A percentile compares a stretch with the other conserved stretches of the same genome.
phyloP scores from a whole-genome alignment of 2,888 invertebrate genomes.

The Eupithecia subfuscata region DNA sequence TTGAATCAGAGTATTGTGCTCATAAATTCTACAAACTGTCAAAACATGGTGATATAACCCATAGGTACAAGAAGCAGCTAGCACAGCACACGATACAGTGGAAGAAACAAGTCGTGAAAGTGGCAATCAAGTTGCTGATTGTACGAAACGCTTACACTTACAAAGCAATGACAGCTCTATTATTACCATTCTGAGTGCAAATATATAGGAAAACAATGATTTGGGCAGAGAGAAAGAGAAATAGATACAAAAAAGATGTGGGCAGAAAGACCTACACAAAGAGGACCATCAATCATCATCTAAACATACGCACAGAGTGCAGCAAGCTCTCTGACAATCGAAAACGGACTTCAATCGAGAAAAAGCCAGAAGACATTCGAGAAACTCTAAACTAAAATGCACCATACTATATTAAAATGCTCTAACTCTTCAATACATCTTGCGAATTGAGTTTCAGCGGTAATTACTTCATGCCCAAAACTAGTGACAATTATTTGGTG shows the following conservation, averaged over 20 bases:
- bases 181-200: slow-evolving; percentile 82
- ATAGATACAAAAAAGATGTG: slow-evolving; percentile 60
- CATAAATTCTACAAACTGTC: slow-evolving; percentile 72
- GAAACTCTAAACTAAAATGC: slow-evolving; percentile 81
- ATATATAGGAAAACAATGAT: slow-evolving; percentile 69
- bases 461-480: slow-evolving; percentile 81
- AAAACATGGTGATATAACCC: slow-evolving; percentile 77
- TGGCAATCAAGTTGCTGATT: slow-evolving; percentile 81
- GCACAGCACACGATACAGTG: slow-evolving; percentile 83
- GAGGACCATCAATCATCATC: slow-evolving; percentile 49
- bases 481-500: slow-evolving; percentile 73
- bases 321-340: slow-evolving; percentile 58
- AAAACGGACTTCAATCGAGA: slow-evolving; percentile 55
- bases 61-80: slow-evolving; percentile 84
- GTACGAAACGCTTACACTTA: slow-evolving; percentile 82
- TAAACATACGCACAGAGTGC: slow-evolving; percentile 59
- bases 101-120: slow-evolving; percentile 82
- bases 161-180: slow-evolving; percentile 84
- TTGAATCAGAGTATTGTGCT: slow-evolving; percentile 72
- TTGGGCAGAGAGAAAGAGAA: slow-evolving; percentile 77
- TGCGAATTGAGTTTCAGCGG: slow-evolving; percentile 71
- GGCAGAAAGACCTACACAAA: slow-evolving; percentile 71
- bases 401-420: slow-evolving; percentile 70
- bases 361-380: slow-evolving; percentile 71
- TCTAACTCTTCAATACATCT: slow-evolving; percentile 50